phyloP scores from a whole-genome alignment of 1,140 invertebrate species.

The Anoplophora glabripennis region DNA sequence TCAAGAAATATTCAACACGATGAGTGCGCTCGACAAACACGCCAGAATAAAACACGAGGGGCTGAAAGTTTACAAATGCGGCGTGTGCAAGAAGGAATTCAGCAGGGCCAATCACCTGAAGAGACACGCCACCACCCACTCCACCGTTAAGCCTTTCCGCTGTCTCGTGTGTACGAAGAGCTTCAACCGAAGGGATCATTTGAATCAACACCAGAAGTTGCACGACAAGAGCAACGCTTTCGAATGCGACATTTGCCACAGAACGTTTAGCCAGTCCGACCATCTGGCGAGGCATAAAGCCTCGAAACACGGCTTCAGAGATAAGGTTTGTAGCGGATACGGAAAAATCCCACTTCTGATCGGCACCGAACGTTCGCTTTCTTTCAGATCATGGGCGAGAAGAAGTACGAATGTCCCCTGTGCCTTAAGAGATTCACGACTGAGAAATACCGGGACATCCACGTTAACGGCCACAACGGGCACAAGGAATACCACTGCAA shows the following conservation, averaged over 20 bases:
- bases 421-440: slow-evolving; percentile 52
- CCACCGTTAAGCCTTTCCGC: slow-evolving; percentile 47
- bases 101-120: slow-evolving; percentile 38
- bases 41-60: slow-evolving; percentile 34
- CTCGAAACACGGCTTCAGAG: slow-evolving; percentile 47
- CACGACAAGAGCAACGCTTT: slow-evolving; percentile 43
- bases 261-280: slow-evolving; percentile 50
- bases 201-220: slow-evolving; percentile 51
- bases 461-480: slow-evolving; percentile 51
- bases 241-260: slow-evolving; percentile 55
- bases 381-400: slow-evolving; percentile 40
- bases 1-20: slow-evolving; percentile 34
- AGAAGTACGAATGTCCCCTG: slow-evolving; percentile 41
- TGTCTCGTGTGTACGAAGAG: slow-evolving; percentile 55
- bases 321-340: slow-evolving; percentile 24
- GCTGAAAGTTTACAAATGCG: slow-evolving; percentile 36
- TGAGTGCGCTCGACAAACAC: slow-evolving; percentile 39
- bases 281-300: slow-evolving; percentile 53
- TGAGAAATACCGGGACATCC: slow-evolving; percentile 54
- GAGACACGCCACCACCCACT: slow-evolving; percentile 41
- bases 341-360: too few relatives aligned
- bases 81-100: slow-evolving; percentile 41
- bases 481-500: slow-evolving; percentile 54
- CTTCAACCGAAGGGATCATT: slow-evolving; percentile 52
- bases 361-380: background rate